These are phyloP conservation scores for Drosophila silvestris DNA, from an alignment of 2,888 invertebrate species.

Conservation along the genomic window DNA sequence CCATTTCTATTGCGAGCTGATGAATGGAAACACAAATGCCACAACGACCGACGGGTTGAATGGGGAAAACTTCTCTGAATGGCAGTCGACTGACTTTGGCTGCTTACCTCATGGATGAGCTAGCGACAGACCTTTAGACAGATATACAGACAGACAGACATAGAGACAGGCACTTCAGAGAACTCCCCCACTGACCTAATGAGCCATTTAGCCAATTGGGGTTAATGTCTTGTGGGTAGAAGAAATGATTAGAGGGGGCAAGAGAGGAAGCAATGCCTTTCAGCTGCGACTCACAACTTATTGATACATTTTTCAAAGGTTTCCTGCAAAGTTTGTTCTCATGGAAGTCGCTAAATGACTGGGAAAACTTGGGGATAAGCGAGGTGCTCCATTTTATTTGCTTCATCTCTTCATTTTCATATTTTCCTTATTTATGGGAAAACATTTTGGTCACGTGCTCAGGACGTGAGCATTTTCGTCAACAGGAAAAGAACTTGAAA, in stretches of 20 bases:
- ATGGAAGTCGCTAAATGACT: constrained; percentile 56
- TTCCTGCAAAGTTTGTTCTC: constrained; percentile 44
- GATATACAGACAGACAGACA: constrained; percentile 19
- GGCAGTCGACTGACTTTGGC: constrained; percentile 41
- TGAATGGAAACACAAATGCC: constrained; percentile 39
- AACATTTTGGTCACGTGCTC: constrained; percentile 73
- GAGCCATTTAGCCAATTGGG: constrained; percentile 82
- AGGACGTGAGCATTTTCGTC: constrained; percentile 74
- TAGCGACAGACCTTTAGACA: constrained; percentile 11
- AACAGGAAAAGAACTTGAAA: constrained; percentile 49
- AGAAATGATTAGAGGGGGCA: constrained; percentile 1
- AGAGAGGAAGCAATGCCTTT: constrained; percentile 23
- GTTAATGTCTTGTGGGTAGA: constrained; percentile 71
- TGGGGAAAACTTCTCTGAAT: constrained; percentile 60
- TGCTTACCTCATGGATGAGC: constrained; percentile 42
- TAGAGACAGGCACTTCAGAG: constrained; percentile 17
- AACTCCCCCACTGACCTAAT: constrained; percentile 81
- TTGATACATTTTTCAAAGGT: constrained; percentile 77
- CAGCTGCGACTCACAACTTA: constrained; percentile 48
- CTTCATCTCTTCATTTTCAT: constrained; percentile 71
- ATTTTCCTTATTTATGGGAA: constrained; percentile 70
- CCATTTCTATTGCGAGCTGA: constrained; percentile 24
- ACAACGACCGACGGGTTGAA: constrained; percentile 46
- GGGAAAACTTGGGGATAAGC: constrained; percentile 28
- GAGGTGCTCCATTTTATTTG: constrained; percentile 36